Evolutionary conservation across 2,113 vertebrate species (phyloP), one percentile per base, ranked within the genome.

Genomic region (Oenanthe oenanthe): DNA sequence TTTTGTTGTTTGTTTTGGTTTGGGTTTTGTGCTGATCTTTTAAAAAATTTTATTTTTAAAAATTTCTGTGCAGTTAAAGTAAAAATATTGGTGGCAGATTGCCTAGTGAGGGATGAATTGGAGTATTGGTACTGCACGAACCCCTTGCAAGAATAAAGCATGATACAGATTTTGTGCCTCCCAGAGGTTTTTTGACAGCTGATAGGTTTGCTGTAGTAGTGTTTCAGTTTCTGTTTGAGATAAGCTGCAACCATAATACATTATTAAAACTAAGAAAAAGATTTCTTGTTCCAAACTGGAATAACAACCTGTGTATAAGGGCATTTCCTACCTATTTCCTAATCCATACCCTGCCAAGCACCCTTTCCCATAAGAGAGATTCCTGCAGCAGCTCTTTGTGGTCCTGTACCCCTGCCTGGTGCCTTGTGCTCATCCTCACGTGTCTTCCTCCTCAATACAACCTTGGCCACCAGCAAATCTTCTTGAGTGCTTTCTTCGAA

Each of bases 401-500:
- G 7, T 43, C 13, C 48, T 32, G 62, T 79, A 48, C 36, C 61
- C 75, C 29, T 68, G 47, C 19, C 51, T 5, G 1, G 5, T 34
- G 67, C 68, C 14, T 66, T 80, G 53, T 25, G 26, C 28, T 94
- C 2, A 0, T 34, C 38, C 36, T 62, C 9, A 5, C 42, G 22
- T 38, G 21, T 63, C 45, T 71, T 87, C 48, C 65, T 85, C 38
- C 71, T 80, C 60, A 75, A 79, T 20, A 31, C 25, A 56, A 34
- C 40, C 15, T 50, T 53, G 2, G 5, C 53, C 80, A 88, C 40
- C 42, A 40, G 61, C 11, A 63, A 78, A 87, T 25, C 40, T 82
- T 95, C 80, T 70, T 80, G 83, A 92, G 75, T 67, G 17, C 16
- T 68, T 85, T 80, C 70, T 92, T 96, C 32, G 8, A 89, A 97